Evolutionary conservation across 2,888 invertebrate genomes (phyloP), one percentile per base, ranked within the genome.

Genomic region (Scaptomyza reducta): DNA sequence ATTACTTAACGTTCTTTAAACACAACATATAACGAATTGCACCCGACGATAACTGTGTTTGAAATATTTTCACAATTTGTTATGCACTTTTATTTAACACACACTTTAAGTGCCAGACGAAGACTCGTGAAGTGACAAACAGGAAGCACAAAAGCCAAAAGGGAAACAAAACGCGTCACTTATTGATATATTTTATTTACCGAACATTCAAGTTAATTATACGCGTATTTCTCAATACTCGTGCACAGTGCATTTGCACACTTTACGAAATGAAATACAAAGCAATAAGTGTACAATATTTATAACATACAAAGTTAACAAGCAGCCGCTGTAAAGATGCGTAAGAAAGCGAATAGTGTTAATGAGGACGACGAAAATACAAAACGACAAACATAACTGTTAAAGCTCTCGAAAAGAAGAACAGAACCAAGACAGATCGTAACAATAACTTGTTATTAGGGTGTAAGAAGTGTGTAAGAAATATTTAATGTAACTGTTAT

Each of bases 1-100:
- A 14, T 14, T 7, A 9, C 14, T 9, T 38, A 1, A 25, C 10
- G 41, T 55, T 42, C 27, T 27, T 25, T 7, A 29, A 14, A 1
- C 46, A 13, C 35, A 40, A 40, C 10, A 18, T 50, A 13, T 7
- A 6, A 40, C 51, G 54, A 47, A 55, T 55, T 50, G 42, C 57
- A 71, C 75, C 57, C 54, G 41, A 49, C 55, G 31, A 50, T 59
- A 55, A 65, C 64, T 67, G 59, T 35, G 38, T 25, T 29, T 42
- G 10, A 54, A 79, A 53, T 77, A 77, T 62, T 60, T 58, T 59
- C 51, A 27, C 25, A 67, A 66, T 51, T 72, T 69, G 55, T 44
- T 65, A 25, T 38, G 38, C 66, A 44, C 53, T 55, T 74, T 72
- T 59, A 65, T 74, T 71, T 72, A 79, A 83, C 75, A 45, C 18